Evolutionary conservation across 1,140 invertebrate genomes (phyloP), one percentile per base, ranked within the genome.

Genomic region (Polyergus mexicanus): DNA sequence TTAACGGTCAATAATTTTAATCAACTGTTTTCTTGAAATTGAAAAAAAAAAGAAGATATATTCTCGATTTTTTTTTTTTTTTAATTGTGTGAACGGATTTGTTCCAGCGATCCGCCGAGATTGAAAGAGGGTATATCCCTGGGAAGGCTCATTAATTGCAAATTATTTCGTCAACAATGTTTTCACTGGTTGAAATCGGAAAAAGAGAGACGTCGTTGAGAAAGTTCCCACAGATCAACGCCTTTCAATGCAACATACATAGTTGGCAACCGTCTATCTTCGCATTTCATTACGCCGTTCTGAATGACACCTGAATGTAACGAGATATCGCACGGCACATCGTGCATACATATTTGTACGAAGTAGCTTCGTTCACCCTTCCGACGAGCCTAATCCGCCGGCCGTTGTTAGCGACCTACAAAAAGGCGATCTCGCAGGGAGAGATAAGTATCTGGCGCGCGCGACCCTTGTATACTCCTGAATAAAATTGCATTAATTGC

Each of bases 401-500:
- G 19, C 41, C 63, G 62, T 66, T 72, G 69, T 65, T 35, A 28
- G 35, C 4, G 22, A 19, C 38, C 51, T 69, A 84, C 85, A 89
- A 89, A 89, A 47, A 56, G 41, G 3, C n/a, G 47, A 13, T 68
- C 54, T 47, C 28, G 25, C 3, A n/a, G 54, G 28, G 60, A 32
- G 44, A 28, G 51, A 32, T 54, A 58, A 71, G 58, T 54, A 60
- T 88, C 54, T 84, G 38, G 54, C 54, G 75, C 38, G 35, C 54
- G 32, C 44, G 19, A 47, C 63, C 38, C 77, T 32, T 35, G n/a
- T 62, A 63, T 74, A 54, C 35, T 51, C 35, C 58, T 54, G 88
- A 89, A 89, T 84, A 84, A 87, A 89, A 78, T 87, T 66, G 60
- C 60, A 89, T 87, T 58, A 89, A 83, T 78, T 89, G 38, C 60